phyloP scores from a whole-genome alignment of 2,797 vertebrate species.

The Diceros bicornis region DNA sequence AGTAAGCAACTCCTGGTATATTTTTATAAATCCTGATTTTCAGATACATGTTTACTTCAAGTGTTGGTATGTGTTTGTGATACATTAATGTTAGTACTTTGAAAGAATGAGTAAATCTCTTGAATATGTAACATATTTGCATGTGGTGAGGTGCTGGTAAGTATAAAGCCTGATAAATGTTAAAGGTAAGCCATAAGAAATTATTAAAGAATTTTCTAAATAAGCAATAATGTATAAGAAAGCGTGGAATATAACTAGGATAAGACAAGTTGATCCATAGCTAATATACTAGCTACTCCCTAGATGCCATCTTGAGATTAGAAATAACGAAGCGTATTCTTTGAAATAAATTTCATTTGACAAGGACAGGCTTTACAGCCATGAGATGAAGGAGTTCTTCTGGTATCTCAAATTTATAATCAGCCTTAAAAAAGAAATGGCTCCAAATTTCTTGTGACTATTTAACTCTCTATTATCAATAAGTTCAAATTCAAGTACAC shows the following conservation, averaged over 20 bases:
- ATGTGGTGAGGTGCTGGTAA: neutral
- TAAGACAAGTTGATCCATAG: neutral
- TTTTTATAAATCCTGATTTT: neutral
- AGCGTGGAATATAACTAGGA: neutral
- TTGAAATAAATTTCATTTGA: conserved; percentile 14
- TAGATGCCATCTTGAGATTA: neutral
- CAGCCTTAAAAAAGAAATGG: neutral
- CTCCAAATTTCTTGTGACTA: neutral
- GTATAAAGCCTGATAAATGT: neutral
- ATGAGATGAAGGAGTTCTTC: neutral
- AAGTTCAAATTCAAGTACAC: neutral
- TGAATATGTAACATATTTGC: neutral
- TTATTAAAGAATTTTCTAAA: neutral
- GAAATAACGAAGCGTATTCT: neutral
- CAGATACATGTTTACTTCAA: neutral
- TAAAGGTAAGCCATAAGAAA: neutral
- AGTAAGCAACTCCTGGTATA: neutral
- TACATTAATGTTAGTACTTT: neutral
- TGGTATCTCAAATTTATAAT: neutral
- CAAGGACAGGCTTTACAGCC: neutral
- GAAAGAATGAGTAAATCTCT: neutral
- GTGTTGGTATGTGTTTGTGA: neutral
- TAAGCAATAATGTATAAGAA: neutral
- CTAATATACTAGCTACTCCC: neutral
- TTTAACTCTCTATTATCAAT: neutral